Base-by-base conservation (phyloP, 2,888 invertebrate genomes). In the Oscheius sp. region DNA sequence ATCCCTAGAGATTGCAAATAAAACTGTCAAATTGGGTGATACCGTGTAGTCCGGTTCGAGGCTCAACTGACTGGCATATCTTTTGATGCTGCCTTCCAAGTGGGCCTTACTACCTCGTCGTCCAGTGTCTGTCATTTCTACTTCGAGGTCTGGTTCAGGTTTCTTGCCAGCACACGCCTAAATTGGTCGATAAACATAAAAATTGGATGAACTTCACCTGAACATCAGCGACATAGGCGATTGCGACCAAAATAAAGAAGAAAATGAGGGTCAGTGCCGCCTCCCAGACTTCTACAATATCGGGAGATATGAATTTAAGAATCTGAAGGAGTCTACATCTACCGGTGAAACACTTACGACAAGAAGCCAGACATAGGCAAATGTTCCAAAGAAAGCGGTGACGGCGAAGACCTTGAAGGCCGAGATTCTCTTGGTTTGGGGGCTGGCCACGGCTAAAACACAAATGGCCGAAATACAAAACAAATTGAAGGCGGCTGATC, bases 321-420 rank as follows among this genome's bases (percentile, higher is more conserved):
- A 83, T 77, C 82, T 56, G 21, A 45, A 41, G 13, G 23, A 7
- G 2, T n/a, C 43, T 64, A n/a, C 2, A 21, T 13, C n/a, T 45
- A 21, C 16, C 13, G n/a, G 43, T 7, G 27, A 52, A 35, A 18
- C 18, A 27, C 75, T 72, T 55, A 83, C 83, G 35, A 92, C 83
- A 58, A 91, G 88, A 41, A 92, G 88, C 92, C 92, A 92, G 55
- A 92, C 81, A 87, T 92, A 92, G 9, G 92, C 92, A 76, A 92
- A 91, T 23, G 92, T 83, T 29, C 88, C 88, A 84, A 89, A 90
- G 45, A 86, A 79, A 5, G 89, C 87, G 0, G 90, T 90, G n/a
- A 89, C 86, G 6, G 84, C 76, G 76, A 90, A 90, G 64, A 90
- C 90, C 73, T 88, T 88, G 58, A 89, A 82, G 56, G 86, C 81